A percentile compares a stretch with the other conserved stretches of the same genome.
Conservation (phyloP, 1,140 invertebrate species). For the Trachymyrmex septentrionalis region DNA sequence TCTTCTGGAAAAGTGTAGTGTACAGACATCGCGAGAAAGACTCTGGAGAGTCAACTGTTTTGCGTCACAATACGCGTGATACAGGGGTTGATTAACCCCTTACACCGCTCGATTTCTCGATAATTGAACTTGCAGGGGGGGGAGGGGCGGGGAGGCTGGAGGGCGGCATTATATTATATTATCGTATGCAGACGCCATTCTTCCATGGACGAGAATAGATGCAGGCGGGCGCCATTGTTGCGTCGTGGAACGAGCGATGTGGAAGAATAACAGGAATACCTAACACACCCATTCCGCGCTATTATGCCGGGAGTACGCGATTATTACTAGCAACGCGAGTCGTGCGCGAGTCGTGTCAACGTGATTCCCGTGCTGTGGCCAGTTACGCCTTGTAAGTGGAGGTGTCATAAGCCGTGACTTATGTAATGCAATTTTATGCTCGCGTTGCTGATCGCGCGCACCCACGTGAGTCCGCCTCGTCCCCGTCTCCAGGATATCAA, state of each 20-base stretch:
- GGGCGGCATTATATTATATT: conserved; percentile 36
- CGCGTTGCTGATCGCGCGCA: conserved; percentile 11
- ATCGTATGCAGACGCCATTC: conserved; percentile 48
- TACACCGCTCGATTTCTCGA: background rate
- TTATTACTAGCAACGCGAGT: background rate
- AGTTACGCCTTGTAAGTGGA: too few relatives aligned
- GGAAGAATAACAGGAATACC: conserved; percentile 44
- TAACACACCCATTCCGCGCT: conserved; percentile 20
- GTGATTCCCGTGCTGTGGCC: conserved; percentile 31
- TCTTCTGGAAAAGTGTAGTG: too few relatives aligned
- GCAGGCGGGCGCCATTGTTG: conserved; percentile 39
- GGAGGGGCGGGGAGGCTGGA: too few relatives aligned
- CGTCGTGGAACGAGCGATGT: conserved; percentile 25
- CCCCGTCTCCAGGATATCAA: background rate
- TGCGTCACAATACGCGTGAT: background rate
- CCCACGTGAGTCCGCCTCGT: background rate
- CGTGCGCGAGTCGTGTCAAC: conserved; percentile 14
- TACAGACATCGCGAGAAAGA: background rate
- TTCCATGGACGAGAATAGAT: conserved; percentile 49
- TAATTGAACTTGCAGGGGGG: conserved; percentile 9
- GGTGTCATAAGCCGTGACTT: conserved; percentile 47
- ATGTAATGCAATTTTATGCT: conserved; percentile 35
- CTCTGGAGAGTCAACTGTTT: background rate
- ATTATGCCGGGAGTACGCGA: conserved; percentile 12
- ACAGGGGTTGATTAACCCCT: conserved; percentile 34